Conservation (phyloP, 1,140 invertebrate genomes). For the Conopomorpha cramerella region DNA sequence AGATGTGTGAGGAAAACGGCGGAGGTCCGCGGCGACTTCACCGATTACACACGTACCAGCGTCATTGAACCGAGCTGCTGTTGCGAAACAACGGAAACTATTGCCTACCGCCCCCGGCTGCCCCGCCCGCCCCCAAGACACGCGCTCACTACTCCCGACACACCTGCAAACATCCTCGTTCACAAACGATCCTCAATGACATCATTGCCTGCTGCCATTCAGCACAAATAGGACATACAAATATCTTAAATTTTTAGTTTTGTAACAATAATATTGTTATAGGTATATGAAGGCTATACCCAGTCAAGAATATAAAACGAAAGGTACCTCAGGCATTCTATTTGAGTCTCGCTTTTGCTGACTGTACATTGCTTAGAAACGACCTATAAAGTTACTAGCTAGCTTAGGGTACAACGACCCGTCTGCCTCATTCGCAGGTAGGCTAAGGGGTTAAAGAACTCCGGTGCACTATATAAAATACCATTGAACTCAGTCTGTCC, state of each 20-base stretch:
- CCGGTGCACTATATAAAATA: conserved; percentile 61
- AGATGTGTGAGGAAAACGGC: conserved; percentile 33
- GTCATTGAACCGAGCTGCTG: conserved; percentile 55
- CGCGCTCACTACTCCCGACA: conserved; percentile 11
- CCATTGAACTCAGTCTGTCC: conserved; percentile 53
- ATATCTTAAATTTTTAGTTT: too few species aligned
- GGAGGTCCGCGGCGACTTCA: conserved; percentile 38
- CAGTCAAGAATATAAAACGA: too few species aligned
- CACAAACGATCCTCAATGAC: too few species aligned
- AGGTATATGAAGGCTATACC: too few species aligned
- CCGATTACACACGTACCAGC: conserved; percentile 48
- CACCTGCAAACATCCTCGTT: too few species aligned
- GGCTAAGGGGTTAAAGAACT: conserved; percentile 62
- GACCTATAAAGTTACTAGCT: conserved; percentile 54
- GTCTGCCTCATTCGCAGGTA: conserved; percentile 56
- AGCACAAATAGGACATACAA: too few species aligned
- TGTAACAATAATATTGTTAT: too few species aligned
- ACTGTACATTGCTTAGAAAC: conserved; percentile 13
- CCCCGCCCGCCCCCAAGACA: conserved; percentile 10
- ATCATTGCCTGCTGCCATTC: too few species aligned
- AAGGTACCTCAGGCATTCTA: too few species aligned
- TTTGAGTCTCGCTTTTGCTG: background rate
- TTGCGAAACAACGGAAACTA: conserved; percentile 60
- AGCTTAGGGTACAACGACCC: conserved; percentile 54
- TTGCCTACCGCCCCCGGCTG: conserved; percentile 25